Evolutionary conservation across 1,140 invertebrate genomes (phyloP), one percentile per base, ranked within the genome.

Genomic region (Eumeta japonica): DNA sequence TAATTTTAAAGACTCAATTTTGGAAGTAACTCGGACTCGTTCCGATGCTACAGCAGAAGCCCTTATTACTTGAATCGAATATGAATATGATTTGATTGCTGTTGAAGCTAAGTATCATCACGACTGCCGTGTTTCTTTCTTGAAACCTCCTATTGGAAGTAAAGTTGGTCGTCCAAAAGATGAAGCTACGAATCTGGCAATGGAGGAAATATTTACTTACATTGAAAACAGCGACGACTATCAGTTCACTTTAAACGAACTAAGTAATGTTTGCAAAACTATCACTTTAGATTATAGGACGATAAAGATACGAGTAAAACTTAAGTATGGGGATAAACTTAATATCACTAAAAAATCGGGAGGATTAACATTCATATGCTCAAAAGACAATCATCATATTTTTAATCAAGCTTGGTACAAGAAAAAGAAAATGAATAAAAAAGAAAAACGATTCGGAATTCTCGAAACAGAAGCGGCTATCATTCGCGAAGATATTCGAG

Each of bases 141-240:
- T 55, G 16, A 45, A 30, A 43, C 43, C 40, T 24, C 11, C 36
- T 18, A 58, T 53, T 42, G 58, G 58, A 40, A 49, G 16, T 41
- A 57, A 66, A 51, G 52, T 56, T 4, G 64, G 59, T 34, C 62
- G 50, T 36, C 71, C 62, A 52, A 16, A 49, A 52, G 36, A 47
- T 37, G 37, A 44, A 28, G 4, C 18, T 20, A 20, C 28, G 28
- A 43, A 41, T 41, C 28, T 37, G 19, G 46, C 50, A 41, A 55
- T 60, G 50, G 36, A 50, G 16, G 45, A 58, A 38, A 46, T 52
- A 37, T 51, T 45, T 36, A 37, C 30, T 29, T 45, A 41, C 37
- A 46, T 49, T 16, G 44, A 55, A 50, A 55, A 48, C 46, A 53
- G 42, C 32, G 44, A 58, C 47, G 46, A 61, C 11, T 56, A 40